Conservation (phyloP, 2,888 invertebrate species). For the Osedax frankpressi region DNA sequence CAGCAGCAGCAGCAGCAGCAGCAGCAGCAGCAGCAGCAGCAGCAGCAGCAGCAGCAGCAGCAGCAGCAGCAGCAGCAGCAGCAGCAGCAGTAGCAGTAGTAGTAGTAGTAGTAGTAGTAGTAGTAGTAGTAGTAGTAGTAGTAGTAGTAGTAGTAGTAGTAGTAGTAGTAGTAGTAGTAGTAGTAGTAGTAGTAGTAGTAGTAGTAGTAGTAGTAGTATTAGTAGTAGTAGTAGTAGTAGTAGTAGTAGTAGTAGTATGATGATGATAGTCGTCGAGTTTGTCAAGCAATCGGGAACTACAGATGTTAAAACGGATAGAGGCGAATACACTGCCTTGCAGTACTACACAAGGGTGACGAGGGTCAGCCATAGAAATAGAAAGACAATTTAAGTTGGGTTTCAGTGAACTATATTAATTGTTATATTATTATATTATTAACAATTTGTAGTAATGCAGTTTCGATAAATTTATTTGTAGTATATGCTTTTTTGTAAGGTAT, state of each 20-base stretch:
- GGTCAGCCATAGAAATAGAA: too few relatives aligned
- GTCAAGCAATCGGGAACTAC: too few relatives aligned
- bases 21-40: not conserved
- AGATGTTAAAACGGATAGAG: too few relatives aligned
- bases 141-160: conserved; percentile 14
- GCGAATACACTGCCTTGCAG: too few relatives aligned
- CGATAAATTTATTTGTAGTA: too few relatives aligned
- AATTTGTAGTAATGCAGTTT: too few relatives aligned
- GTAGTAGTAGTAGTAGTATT: conserved; percentile 15
- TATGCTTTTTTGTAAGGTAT: too few relatives aligned
- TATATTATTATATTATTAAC: too few relatives aligned
- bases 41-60: not conserved
- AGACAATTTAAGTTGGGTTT: too few relatives aligned
- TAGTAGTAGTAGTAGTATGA: conserved; percentile 15
- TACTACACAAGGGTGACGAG: too few relatives aligned
- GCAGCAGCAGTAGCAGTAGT: not conserved
- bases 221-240: conserved; percentile 17
- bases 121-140: conserved; percentile 9
- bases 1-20: not conserved
- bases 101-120: not conserved
- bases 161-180: conserved; percentile 15
- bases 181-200: conserved; percentile 13
- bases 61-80: not conserved
- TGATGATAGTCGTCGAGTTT: too few relatives aligned
- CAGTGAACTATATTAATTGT: too few relatives aligned